Base-by-base conservation (phyloP, 2,888 invertebrate species). In the Chrysolina haemoptera region DNA sequence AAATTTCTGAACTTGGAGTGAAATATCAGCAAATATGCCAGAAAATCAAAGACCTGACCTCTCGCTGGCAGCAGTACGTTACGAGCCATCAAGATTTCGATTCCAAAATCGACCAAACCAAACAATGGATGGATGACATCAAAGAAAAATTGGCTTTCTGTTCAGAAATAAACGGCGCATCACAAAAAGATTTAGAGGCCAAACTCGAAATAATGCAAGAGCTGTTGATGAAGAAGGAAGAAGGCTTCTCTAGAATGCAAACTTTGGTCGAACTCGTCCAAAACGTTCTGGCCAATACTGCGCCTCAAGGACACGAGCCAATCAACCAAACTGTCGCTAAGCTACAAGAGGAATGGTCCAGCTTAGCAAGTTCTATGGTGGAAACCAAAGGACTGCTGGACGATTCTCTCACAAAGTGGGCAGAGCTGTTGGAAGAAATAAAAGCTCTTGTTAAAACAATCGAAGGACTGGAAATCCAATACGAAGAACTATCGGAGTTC, bases 51-150 rank as follows among this genome's bases (percentile, higher is more conserved):
- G 98, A 98, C 84, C 89, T 97, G 27, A 95, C 95, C 35, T 92
- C 92, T 68, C 94, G 96, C 81, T 98, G 98, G 98, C 96, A 97
- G 83, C 95, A 96, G 78, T 97, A 96, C 86, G 97, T 96, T 0
- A 92, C 92, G 62, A 93, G 93, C 40, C 97, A 97, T 85, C 95
- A 96, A 89, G 96, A 97, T 83, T 96, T 96, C 83, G 93, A 96
- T 68, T 93, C 93, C 77, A 93, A 94, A 83, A 84, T 89, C 94
- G 67, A 71, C 68, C 71, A 76, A 43, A 70, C 78, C 53, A 74
- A 92, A 5, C 92, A 93, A 75, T 97, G 97, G 97, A 90, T 98
- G 40, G 93, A 94, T 79, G 94, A 94, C 20, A 78, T 82, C 16
- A 82, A 79, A 43, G 93, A 94, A 78, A 96, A 96, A 86, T 87